Base-by-base conservation (phyloP, 1,140 invertebrate genomes). In the Formica exsecta region DNA sequence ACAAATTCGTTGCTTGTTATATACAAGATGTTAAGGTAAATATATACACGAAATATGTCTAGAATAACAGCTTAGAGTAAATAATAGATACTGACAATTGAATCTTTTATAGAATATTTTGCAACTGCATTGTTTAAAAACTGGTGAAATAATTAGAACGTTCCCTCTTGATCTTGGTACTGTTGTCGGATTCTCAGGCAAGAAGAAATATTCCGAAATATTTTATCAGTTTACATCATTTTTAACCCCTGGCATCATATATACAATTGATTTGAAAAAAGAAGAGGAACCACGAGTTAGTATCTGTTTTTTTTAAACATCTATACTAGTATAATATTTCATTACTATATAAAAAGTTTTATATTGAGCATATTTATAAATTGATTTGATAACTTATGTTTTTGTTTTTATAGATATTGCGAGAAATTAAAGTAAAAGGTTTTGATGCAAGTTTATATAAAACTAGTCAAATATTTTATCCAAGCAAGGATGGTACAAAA, bases 161-260 rank as follows among this genome's bases (percentile, higher is more conserved):
- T 97, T 99, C 88, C 96, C 97, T 0, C 94, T 99, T 36, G 97
- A 98, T 91, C 97, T 99, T 81, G 99, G 99, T 11, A 98, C 98
- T 3, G 96, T 99, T 48, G 96, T 96, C 38, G 97, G 97, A 1
- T 97, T 98, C 91, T 98, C 97, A 7, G 98, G 98, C 7, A 97
- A 98, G 91, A 98, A 97, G 92, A 97, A 98, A 87, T 97, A 98
- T 90, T 96, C 96, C 0, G 98, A 99, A 96, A 97, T 99, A 86
- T 99, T 99, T 95, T 99, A 98, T 94, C 96, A 97, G 89, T 99
- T 99, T 93, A 97, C 97, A 62, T 99, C 99, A 0, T 99, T 99
- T 95, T 96, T 99, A 25, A 98, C 97, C 62, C 99, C 99, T 22
- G 97, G 97, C 77, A 96, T 97, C 80, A 99, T 99, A 92, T 99